phyloP scores from a whole-genome alignment of 2,888 invertebrate genomes.

The Brachyopa scutellaris region DNA sequence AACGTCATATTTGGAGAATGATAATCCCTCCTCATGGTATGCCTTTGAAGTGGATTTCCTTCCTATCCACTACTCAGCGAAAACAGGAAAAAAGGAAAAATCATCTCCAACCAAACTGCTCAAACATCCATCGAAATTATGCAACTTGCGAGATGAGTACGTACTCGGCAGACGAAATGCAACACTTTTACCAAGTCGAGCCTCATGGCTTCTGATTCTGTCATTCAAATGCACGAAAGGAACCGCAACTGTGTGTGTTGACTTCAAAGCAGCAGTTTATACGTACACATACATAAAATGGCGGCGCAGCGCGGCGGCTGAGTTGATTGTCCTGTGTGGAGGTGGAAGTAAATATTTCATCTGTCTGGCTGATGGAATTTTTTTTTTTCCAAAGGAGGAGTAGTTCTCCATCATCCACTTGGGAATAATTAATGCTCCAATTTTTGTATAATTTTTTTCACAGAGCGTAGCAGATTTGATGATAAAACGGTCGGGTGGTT shows the following conservation, averaged over 20 bases:
- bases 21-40: slow-evolving; percentile 22
- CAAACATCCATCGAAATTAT: slow-evolving; percentile 67
- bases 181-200: slow-evolving; percentile 47
- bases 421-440: slow-evolving; percentile 55
- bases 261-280: slow-evolving; percentile 40
- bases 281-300: slow-evolving; percentile 5
- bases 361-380: slow-evolving; percentile 37
- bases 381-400: too few relatives aligned
- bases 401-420: slow-evolving; percentile 40
- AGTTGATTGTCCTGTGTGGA: slow-evolving; percentile 61
- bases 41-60: slow-evolving; percentile 10
- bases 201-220: slow-evolving; percentile 45
- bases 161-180: slow-evolving; percentile 53
- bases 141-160: slow-evolving; percentile 59
- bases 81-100: background rate
- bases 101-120: slow-evolving; percentile 42
- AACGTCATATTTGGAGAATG: slow-evolving; percentile 47
- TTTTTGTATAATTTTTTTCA: slow-evolving; percentile 26
- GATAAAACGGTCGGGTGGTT: too few relatives aligned
- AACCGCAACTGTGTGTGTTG: background rate
- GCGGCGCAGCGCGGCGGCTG: background rate
- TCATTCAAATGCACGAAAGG: slow-evolving; percentile 35
- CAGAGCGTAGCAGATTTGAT: too few relatives aligned
- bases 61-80: slow-evolving; percentile 24
- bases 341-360: slow-evolving; percentile 39